phyloP scores from a whole-genome alignment of 2,888 invertebrate genomes.

The Beris chalybata region DNA sequence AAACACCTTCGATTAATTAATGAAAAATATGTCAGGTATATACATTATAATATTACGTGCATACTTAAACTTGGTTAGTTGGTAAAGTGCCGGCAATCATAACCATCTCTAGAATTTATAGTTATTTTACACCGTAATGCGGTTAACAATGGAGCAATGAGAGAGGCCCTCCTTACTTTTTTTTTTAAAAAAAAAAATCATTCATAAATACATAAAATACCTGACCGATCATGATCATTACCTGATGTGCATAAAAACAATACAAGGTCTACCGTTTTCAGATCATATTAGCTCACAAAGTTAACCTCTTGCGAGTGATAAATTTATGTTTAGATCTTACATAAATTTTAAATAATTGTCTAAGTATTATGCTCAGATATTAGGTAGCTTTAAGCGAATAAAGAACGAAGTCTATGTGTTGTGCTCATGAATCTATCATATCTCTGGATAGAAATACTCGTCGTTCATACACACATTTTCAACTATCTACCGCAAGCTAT shows the following conservation, averaged over 20 bases:
- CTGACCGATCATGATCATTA: constrained; percentile 5
- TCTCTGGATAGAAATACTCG: too few species aligned
- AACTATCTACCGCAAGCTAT: too few species aligned
- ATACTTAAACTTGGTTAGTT: not conserved
- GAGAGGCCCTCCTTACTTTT: not conserved
- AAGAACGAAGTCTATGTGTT: too few species aligned
- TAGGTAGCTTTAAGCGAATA: too few species aligned
- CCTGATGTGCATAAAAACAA: constrained; percentile 8
- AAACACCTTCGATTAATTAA: constrained; percentile 31
- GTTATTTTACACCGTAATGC: constrained; percentile 17
- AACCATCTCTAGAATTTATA: constrained; percentile 16
- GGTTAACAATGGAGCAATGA: constrained; percentile 14
- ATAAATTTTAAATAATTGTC: too few species aligned
- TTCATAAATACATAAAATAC: not conserved
- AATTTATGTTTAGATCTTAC: too few species aligned
- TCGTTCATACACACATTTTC: too few species aligned
- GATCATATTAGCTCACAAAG: constrained; percentile 6
- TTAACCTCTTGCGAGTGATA: not conserved
- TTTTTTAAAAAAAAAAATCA: not conserved
- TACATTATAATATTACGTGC: not conserved
- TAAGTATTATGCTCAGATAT: too few species aligned
- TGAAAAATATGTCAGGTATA: constrained; percentile 26
- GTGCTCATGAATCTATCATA: too few species aligned
- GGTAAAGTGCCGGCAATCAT: constrained; percentile 10
- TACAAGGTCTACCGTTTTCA: constrained; percentile 5